A percentile compares a stretch with the other conserved stretches of the same genome.
Conservation (phyloP, 2,888 invertebrate species). For the Tetragonisca angustula region DNA sequence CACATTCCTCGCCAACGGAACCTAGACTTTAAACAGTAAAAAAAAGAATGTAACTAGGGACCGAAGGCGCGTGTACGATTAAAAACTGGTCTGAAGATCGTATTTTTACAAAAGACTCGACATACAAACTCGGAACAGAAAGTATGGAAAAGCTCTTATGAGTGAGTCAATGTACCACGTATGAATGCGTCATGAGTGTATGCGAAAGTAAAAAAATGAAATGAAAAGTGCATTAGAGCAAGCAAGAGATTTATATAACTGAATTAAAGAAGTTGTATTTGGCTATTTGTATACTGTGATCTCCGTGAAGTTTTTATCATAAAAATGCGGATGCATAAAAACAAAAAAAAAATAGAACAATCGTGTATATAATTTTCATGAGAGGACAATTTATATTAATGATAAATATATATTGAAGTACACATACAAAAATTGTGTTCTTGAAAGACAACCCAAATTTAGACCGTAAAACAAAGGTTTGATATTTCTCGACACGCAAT, state of each 20-base stretch:
- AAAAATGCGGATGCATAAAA: conserved; percentile 42
- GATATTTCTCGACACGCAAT: neutral
- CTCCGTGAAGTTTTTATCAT: conserved; percentile 80
- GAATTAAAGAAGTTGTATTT: conserved; percentile 79
- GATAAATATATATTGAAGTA: conserved; percentile 62
- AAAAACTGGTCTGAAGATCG: conserved; percentile 65
- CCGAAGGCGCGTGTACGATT: conserved; percentile 59
- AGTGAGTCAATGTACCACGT: conserved; percentile 9
- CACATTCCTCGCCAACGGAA: conserved; percentile 80
- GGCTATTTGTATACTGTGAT: conserved; percentile 84
- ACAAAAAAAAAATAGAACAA: conserved; percentile 22
- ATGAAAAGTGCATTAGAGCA: conserved; percentile 33
- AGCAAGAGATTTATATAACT: conserved; percentile 51
- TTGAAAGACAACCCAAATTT: conserved; percentile 37
- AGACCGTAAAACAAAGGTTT: conserved; percentile 1
- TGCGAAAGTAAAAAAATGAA: conserved; percentile 17
- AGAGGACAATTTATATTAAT: conserved; percentile 58
- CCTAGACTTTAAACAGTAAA: conserved; percentile 31
- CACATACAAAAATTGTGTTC: conserved; percentile 53
- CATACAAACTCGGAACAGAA: conserved; percentile 36
- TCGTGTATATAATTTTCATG: conserved; percentile 56
- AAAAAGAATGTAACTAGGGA: conserved; percentile 40
- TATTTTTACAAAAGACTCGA: conserved; percentile 76
- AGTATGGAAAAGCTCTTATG: conserved; percentile 10
- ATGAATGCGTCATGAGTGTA: neutral